A percentile compares a stretch with the other conserved stretches of the same genome.
These are phyloP conservation scores for Amblyjoppa fuscipennis DNA, from an alignment of 2,888 invertebrate species.

Conservation along the genomic window DNA sequence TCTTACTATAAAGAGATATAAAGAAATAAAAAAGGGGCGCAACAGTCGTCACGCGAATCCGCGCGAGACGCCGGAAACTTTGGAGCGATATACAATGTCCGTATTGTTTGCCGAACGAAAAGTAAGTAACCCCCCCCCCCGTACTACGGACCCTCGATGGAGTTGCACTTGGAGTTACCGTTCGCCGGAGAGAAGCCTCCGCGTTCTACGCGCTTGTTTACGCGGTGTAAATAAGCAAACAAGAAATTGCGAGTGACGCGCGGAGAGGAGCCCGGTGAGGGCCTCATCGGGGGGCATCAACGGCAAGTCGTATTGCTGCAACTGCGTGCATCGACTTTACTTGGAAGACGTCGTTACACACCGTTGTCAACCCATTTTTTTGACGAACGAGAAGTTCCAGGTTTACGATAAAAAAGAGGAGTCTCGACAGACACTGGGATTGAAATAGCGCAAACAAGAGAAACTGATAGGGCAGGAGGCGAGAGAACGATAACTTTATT, in stretches of 20 bases:
- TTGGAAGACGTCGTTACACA: conserved; percentile 46
- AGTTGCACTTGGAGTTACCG: conserved; percentile 6
- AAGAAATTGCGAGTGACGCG: conserved; percentile 74
- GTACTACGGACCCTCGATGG: too few relatives aligned
- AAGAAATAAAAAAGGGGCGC: conserved; percentile 3
- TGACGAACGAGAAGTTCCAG: not conserved
- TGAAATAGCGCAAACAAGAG: conserved; percentile 7
- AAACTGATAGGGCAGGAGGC: not conserved
- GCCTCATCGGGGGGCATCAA: conserved; percentile 30
- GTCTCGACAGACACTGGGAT: not conserved
- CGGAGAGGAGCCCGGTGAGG: conserved; percentile 23
- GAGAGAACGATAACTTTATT: conserved; percentile 3
- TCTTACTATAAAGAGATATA: too few relatives aligned
- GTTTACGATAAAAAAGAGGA: not conserved
- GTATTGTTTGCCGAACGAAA: conserved; percentile 75
- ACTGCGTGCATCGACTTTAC: conserved; percentile 70
- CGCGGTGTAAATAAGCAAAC: conserved; percentile 76
- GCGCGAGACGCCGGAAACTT: conserved; percentile 40
- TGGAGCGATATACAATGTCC: conserved; percentile 71
- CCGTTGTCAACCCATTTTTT: not conserved
- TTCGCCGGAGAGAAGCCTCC: conserved; percentile 18
- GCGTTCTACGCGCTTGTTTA: conserved; percentile 69
- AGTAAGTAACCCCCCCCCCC: conserved; percentile 71
- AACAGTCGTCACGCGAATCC: not conserved
- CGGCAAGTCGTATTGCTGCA: conserved; percentile 10